Percentiles rank a stretch among this genome's conserved stretches.
These are phyloP conservation scores for Listrodromus nycthemerus DNA, from an alignment of 2,888 invertebrate genomes.

Conservation along the genomic window DNA sequence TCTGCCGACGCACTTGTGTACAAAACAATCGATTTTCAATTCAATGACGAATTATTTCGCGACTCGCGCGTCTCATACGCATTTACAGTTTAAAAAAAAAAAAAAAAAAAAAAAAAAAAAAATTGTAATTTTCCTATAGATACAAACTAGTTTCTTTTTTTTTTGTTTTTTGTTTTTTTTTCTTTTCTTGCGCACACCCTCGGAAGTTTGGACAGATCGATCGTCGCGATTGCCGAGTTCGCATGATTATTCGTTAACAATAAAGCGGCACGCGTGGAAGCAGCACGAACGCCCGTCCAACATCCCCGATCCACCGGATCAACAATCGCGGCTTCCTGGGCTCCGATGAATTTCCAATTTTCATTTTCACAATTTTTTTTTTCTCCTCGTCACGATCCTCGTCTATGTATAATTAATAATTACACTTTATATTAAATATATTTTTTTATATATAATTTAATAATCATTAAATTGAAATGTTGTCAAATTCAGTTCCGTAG, in stretches of 20 bases:
- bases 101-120: conserved; percentile 4
- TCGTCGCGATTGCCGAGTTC: conserved; percentile 14
- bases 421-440: conserved; percentile 72
- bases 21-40: conserved; percentile 14
- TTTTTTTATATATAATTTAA: conserved; percentile 73
- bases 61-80: neutral
- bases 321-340: conserved; percentile 61
- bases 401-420: conserved; percentile 66
- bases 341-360: conserved; percentile 43
- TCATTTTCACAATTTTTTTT: neutral
- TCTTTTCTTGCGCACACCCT: conserved; percentile 21
- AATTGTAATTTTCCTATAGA: conserved; percentile 21
- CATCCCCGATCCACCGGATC: conserved; percentile 23
- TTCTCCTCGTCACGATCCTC: conserved; percentile 50
- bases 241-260: neutral
- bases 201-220: conserved; percentile 34
- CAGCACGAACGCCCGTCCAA: conserved; percentile 23
- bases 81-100: neutral
- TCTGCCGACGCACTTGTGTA: conserved; percentile 24
- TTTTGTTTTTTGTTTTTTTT: neutral
- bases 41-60: conserved; percentile 6
- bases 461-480: conserved; percentile 73
- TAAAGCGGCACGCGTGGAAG: conserved; percentile 18
- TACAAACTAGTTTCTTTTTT: neutral
- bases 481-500: conserved; percentile 75